Percentiles rank a stretch among this genome's conserved stretches.
These are phyloP conservation scores for Pedetes capensis DNA, from an alignment of 2,113 vertebrate genomes.

Conservation along the genomic window DNA sequence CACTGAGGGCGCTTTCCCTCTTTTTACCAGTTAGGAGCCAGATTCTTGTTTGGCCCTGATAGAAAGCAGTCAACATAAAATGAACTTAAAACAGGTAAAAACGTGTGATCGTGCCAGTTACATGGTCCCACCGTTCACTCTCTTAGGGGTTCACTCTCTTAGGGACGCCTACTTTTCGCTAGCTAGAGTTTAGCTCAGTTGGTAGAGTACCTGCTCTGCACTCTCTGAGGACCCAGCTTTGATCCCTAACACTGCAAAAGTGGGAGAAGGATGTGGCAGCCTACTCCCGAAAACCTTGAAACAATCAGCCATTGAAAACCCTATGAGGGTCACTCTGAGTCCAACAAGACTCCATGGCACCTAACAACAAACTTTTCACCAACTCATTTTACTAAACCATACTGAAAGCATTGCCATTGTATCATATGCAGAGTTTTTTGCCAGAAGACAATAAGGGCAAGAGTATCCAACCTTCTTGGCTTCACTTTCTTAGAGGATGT, in stretches of 20 bases:
- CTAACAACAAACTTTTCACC: too few species aligned
- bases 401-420: neutral
- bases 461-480: neutral
- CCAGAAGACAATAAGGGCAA: neutral
- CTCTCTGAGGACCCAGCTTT: too few species aligned
- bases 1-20: neutral
- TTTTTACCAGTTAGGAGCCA: neutral
- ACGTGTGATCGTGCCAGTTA: neutral
- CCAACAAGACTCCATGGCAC: too few species aligned
- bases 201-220: too few species aligned
- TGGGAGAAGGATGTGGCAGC: too few species aligned
- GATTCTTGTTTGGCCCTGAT: neutral
- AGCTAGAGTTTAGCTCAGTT: too few species aligned
- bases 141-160: neutral
- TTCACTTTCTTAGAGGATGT: neutral
- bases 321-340: too few species aligned
- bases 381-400: neutral
- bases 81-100: neutral
- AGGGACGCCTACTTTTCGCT: neutral
- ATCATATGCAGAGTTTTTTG: neutral
- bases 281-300: too few species aligned
- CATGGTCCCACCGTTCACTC: neutral
- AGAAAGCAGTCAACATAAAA: neutral
- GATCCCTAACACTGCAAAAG: too few species aligned
- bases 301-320: too few species aligned